Percentiles rank a stretch among this genome's conserved stretches.
These are phyloP conservation scores for Tetraneura akinire DNA, from an alignment of 1,140 invertebrate species.

Conservation along the genomic window DNA sequence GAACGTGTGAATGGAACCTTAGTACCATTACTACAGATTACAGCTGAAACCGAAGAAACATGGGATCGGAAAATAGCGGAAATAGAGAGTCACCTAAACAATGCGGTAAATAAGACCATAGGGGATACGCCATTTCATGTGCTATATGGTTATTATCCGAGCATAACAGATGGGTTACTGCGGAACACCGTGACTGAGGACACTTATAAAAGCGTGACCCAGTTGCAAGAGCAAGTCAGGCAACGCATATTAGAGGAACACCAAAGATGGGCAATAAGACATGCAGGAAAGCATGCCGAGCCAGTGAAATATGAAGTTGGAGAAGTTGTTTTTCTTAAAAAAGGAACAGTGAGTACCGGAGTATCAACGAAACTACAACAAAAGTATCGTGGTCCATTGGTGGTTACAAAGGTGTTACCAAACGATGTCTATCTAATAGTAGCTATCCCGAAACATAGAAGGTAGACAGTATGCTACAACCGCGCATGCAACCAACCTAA, in stretches of 20 bases:
- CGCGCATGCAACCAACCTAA: no score
- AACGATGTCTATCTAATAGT: no score
- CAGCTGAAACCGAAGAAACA: no score
- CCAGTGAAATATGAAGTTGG: background rate
- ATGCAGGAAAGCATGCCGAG: background rate
- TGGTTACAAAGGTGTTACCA: background rate
- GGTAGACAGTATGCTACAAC: no score
- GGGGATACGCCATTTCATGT: slow-evolving; percentile 25
- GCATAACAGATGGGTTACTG: background rate
- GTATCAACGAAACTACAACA: background rate
- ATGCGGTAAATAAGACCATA: slow-evolving; percentile 2
- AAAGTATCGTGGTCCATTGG: background rate
- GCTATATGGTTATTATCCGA: slow-evolving; percentile 28
- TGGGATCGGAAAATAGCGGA: background rate
- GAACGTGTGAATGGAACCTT: slow-evolving; percentile 23
- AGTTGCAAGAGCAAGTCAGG: background rate
- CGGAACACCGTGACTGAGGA: background rate
- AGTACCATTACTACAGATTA: background rate
- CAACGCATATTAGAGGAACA: background rate
- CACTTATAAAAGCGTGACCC: background rate
- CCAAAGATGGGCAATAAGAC: background rate
- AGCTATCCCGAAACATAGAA: no score
- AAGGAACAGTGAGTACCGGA: background rate
- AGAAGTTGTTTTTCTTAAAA: background rate
- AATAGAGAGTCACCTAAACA: no score